Base-by-base conservation (phyloP, 2,797 vertebrate genomes). In the Avahi laniger region DNA sequence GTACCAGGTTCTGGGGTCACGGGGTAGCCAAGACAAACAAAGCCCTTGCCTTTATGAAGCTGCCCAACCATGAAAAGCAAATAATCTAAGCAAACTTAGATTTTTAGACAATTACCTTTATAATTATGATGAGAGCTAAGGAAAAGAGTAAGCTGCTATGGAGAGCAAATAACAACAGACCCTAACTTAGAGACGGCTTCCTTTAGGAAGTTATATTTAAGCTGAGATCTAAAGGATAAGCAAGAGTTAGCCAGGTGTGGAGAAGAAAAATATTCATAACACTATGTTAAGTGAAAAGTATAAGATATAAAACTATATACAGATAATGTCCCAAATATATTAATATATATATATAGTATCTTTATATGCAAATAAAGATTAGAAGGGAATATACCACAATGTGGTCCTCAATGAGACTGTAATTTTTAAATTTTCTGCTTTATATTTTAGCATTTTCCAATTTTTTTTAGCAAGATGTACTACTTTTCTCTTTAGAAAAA, bases 401-500 rank as follows among this genome's bases (percentile, higher is more conserved):
- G 63, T 65, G n/a, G 20, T 90, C 90, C 3, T 96, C 73, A 91
- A 92, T 38, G 26, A 82, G 20, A 17, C 12, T 72, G 5, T 80
- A 85, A 83, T 61, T 43, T 65, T 78, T 63, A 61, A 80, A 67
- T 59, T 84, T 84, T 85, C 43, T 91, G 26, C 38, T 93, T 91
- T 95, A 35, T 59, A 93, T 81, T 93, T 90, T 41, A 84, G 59
- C 57, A 35, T 80, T 80, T 81, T 82, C 12, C 48, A 67, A 26
- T 26, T 78, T 89, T 92, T 92, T 86, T 33, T 70, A 91, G 35
- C 85, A 86, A 90, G 87, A 93, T 69, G 18, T 13, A 84, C 63
- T 89, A 80, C 24, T 86, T 85, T 93, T 75, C 52, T 92, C 67
- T 73, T 95, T 89, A 82, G 30, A 81, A 67, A 95, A 95, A 96